phyloP scores from a whole-genome alignment of 1,140 invertebrate species.

The Campoletis sonorensis region DNA sequence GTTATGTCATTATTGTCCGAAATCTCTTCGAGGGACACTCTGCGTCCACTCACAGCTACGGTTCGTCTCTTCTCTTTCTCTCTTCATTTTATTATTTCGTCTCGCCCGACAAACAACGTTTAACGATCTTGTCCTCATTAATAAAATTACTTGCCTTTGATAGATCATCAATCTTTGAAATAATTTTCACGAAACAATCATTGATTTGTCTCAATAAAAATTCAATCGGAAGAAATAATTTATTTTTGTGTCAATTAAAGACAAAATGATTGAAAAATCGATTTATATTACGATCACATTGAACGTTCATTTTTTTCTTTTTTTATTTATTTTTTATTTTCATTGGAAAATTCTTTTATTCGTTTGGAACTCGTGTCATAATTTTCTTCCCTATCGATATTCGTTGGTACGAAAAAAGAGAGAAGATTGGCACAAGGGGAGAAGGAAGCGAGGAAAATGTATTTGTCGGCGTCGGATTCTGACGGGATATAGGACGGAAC shows the following conservation, averaged over 20 bases:
- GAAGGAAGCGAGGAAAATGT: slow-evolving; percentile 5
- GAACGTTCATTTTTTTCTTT: neutral
- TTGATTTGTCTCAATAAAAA: no score
- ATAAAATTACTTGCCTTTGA: no score
- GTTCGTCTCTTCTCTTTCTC: slow-evolving; percentile 47
- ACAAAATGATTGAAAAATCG: no score
- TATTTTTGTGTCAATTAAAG: no score
- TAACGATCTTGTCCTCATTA: no score
- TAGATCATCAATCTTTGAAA: no score
- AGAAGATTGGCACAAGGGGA: neutral
- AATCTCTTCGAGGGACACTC: slow-evolving; percentile 58
- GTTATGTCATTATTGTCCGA: slow-evolving; percentile 57
- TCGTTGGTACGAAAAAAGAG: neutral
- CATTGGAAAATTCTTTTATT: neutral
- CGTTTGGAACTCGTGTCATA: neutral
- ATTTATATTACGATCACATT: neutral
- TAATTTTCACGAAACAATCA: no score
- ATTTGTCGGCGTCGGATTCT: slow-evolving; percentile 10
- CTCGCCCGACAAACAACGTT: no score
- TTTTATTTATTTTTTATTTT: neutral
- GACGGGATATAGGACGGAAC: neutral
- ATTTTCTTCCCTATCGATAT: neutral
- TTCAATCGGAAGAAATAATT: no score
- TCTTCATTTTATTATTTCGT: neutral
- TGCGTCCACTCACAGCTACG: slow-evolving; percentile 53